phyloP scores from a whole-genome alignment of 2,888 invertebrate genomes.

The Eueremaeus valkanovi region DNA sequence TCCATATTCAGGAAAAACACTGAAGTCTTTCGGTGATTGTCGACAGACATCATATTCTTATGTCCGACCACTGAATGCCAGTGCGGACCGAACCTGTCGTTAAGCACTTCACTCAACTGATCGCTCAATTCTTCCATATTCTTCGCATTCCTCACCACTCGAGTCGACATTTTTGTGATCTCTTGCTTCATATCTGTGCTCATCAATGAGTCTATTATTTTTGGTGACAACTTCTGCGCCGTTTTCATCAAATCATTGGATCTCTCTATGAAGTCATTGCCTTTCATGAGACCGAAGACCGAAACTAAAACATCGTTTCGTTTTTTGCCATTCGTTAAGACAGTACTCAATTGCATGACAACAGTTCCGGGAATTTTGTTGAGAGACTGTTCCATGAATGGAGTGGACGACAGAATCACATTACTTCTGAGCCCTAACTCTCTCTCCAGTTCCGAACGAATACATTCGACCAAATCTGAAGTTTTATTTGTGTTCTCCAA shows the following conservation, averaged over 20 bases:
- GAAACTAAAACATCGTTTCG: background rate
- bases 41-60: constrained; percentile 32
- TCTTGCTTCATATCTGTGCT: constrained; percentile 35
- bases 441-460: constrained; percentile 15
- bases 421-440: constrained; percentile 11
- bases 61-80: constrained; percentile 39
- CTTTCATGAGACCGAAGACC: background rate
- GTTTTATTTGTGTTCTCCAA: constrained; percentile 13
- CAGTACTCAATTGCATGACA: constrained; percentile 5
- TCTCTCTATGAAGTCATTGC: background rate
- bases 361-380: constrained; percentile 4
- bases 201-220: constrained; percentile 38
- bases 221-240: constrained; percentile 32
- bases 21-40: constrained; percentile 38
- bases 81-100: constrained; percentile 36
- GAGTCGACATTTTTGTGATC: constrained; percentile 22
- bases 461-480: constrained; percentile 21
- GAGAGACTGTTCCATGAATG: constrained; percentile 22
- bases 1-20: constrained; percentile 35
- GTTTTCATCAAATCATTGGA: constrained; percentile 19
- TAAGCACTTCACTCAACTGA: constrained; percentile 31
- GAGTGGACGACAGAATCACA: constrained; percentile 12
- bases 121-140: constrained; percentile 26
- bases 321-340: background rate
- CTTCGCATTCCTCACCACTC: constrained; percentile 35